Evolutionary conservation across 2,888 invertebrate genomes (phyloP), one percentile per base, ranked within the genome.

Genomic region (Amblyjoppa proteus): DNA sequence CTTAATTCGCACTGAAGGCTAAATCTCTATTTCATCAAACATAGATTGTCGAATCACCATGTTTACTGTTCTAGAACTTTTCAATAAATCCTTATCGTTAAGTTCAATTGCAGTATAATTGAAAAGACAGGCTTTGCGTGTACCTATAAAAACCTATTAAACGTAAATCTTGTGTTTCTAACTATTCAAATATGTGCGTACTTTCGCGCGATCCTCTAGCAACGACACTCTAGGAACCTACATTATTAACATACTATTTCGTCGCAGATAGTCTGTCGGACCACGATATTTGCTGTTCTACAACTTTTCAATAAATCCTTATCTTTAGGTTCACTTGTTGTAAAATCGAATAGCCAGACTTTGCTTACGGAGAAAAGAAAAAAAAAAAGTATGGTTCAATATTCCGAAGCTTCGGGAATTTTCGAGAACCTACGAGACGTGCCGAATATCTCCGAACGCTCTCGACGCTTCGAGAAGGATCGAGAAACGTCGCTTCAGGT

Each of bases 381-480:
- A 20, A 20, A 20, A 49, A 45, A 56, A 25, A 56, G 25, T 7
- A 20, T 53, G 6, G 53, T 20, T 56, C 25, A 25, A 25, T 25
- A 25, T 25, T 20, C 56, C 0, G 66, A 82, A 77, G 34, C 34
- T 49, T 38, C 64, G 75, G n/a, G 64, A 64, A 51, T 5, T 1
- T 77, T 71, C 66, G 16, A n/a, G 77, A 41, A 41, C 11, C 41
- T 41, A 41, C 41, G 41, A 11, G 38, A 38, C 7, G 9, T 38
- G 9, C 9, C 38, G 7, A 11, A 9, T 11, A 1, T 41, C 41
- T 41, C 20, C 53, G 3, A 16, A 34, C n/a, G 34, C 13, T 34
- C 56, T 9, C 41, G 68, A 25, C 13, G 38, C n/a, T 69, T 69
- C 45, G 45, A 69, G 68, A 45, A 74, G 16, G 1, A 41, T 25